Percentiles rank a stretch among this genome's conserved stretches.
Conservation (phyloP, 2,888 invertebrate genomes). For the Drosophila neutralis region DNA sequence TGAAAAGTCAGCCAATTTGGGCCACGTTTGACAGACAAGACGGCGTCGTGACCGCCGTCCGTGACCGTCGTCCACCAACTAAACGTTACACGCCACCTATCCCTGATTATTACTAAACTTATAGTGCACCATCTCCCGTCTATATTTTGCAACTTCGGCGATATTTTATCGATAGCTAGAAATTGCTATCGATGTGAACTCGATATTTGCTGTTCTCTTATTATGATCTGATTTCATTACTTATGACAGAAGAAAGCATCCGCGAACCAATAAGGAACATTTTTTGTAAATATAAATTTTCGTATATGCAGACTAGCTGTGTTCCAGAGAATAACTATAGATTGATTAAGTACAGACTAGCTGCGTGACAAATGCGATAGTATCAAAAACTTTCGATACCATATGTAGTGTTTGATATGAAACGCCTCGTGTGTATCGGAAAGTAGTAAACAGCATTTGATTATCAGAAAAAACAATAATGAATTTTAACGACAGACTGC, state of each 20-base stretch:
- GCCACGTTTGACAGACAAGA: constrained; percentile 74
- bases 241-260: background rate
- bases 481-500: background rate
- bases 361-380: background rate
- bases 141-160: constrained; percentile 9
- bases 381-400: background rate
- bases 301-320: background rate
- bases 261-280: background rate
- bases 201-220: background rate
- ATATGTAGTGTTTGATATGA: background rate
- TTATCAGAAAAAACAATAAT: background rate
- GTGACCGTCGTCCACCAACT: constrained; percentile 23
- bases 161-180: background rate
- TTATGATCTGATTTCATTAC: background rate
- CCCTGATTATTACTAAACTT: background rate
- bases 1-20: constrained; percentile 78
- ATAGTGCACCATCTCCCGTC: constrained; percentile 1
- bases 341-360: background rate
- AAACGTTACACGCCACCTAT: constrained; percentile 16
- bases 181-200: background rate
- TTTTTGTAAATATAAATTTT: background rate
- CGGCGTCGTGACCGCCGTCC: constrained; percentile 47
- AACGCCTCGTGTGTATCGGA: no score
- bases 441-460: no score
- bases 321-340: background rate